Base-by-base conservation (phyloP, 2,113 vertebrate genomes). In the Pholis gunnellus region DNA sequence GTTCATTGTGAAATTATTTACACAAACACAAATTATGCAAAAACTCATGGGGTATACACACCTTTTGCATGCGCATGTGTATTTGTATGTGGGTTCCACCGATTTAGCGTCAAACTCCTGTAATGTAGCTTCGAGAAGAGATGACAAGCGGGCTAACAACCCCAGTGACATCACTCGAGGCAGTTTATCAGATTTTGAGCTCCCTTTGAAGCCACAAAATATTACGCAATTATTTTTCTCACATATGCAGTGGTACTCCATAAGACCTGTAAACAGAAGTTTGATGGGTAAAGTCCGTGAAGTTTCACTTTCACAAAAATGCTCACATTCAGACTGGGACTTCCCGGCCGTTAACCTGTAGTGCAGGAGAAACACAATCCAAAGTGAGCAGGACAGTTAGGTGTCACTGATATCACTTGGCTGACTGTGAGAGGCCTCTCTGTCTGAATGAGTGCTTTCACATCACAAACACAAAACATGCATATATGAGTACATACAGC, bases 381-480 rank as follows among this genome's bases (percentile, higher is more conserved):
- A 57, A 29, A 56, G 46, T 46, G 70, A 84, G 72, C 71, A 72
- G 87, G 64, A 83, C 84, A 83, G 87, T 89, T 82, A 76, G 75
- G 17, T 82, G 91, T 80, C 75, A 91, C 61, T 73, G 82, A 91
- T 88, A 87, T 79, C 66, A 76, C 83, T 78, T 81, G 87, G 80
- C 89, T 70, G 85, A 72, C 75, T n/a, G 60, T 71, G 22, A 83
- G 82, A 79, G 87, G 73, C 48, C 81, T 61, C 9, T 63, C 81
- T 78, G 79, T 84, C 74, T 87, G 71, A 88, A 83, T 78, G 60
- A 83, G 63, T n/a, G 79, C 80, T 81, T 84, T 82, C 83, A 87
- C 57, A 72, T 78, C 71, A 66, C 75, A 86, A 56, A 79, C 56
- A 75, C 20, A 59, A 48, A 50, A 22, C 22, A 48, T 18, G 14